Evolutionary conservation across 2,888 invertebrate genomes (phyloP), one percentile per base, ranked within the genome.

Genomic region (Hydropsyche betteni): DNA sequence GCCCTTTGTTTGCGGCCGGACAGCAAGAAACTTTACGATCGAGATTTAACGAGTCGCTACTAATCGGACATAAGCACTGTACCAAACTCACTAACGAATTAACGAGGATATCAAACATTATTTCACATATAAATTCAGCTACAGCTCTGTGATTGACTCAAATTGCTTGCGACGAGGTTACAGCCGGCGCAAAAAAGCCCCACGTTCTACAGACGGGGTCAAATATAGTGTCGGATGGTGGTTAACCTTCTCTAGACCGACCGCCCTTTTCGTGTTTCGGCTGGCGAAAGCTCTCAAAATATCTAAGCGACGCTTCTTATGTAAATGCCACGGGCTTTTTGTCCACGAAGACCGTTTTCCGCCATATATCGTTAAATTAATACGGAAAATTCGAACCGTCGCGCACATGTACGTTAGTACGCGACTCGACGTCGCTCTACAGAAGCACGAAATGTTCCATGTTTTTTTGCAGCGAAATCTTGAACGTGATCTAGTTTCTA

Each of bases 211-310:
- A 58, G 72, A 51, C 64, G 61, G 44, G 75, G 71, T 61, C 71
- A 75, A 75, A 75, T 75, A 75, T 75, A 75, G 70, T 64, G 75
- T 71, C 75, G 64, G 53, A 52, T 44, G 68, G 53, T 61, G 75
- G 71, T 75, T 75, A 75, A 75, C 75, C 75, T 75, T 64, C 58
- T 75, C 70, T 70, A 53, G 24, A 75, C 61, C 69, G 44, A 69
- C 78, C 78, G 76, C 78, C 78, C 75, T 70, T 78, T 78, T 71
- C 78, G 71, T 78, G 78, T 78, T 69, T 72, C 33, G 70, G 34
- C 36, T 64, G 64, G 33, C 36, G 64, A 64, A 64, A 64, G 51
- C 52, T 33, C 52, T 70, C 53, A 34, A 36, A 70, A 70, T 51
- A 70, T 53, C 24, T 51, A 16, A 51, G 34, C 70, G 52, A 53